Conservation (phyloP, 2,888 invertebrate genomes). For the Euzetes globulus region DNA sequence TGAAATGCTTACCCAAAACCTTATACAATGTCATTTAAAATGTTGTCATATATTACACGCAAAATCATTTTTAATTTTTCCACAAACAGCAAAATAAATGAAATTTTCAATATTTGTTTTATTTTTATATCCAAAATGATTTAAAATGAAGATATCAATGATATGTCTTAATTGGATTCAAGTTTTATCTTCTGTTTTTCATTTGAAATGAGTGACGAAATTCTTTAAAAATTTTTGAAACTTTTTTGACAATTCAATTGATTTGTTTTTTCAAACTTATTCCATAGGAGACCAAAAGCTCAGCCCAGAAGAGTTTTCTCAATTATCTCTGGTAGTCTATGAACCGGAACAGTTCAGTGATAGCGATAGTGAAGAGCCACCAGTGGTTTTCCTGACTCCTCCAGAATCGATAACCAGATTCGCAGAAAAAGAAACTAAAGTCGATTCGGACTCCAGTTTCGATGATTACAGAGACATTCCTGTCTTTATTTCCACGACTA, state of each 20-base stretch:
- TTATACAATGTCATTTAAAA: too few species aligned
- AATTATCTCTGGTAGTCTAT: neutral
- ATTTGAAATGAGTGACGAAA: too few species aligned
- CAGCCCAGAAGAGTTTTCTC: constrained; percentile 15
- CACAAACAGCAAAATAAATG: too few species aligned
- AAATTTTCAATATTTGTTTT: too few species aligned
- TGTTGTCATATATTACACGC: too few species aligned
- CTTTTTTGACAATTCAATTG: neutral
- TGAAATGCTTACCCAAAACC: too few species aligned
- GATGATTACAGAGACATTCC: constrained; percentile 14
- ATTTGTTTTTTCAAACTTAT: neutral
- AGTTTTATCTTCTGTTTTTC: neutral
- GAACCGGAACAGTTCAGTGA: constrained; percentile 24
- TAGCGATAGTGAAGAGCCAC: constrained; percentile 11
- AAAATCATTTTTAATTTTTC: too few species aligned
- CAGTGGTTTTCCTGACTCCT: constrained; percentile 7
- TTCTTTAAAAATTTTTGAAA: neutral
- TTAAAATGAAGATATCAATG: too few species aligned
- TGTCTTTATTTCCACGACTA: neutral
- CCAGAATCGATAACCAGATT: neutral
- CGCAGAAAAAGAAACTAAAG: neutral
- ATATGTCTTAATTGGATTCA: too few species aligned
- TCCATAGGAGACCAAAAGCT: neutral
- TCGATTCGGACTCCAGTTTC: neutral
- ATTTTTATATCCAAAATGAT: too few species aligned